Conservation (phyloP, 2,113 vertebrate genomes). For the Puntigrus tetrazona region DNA sequence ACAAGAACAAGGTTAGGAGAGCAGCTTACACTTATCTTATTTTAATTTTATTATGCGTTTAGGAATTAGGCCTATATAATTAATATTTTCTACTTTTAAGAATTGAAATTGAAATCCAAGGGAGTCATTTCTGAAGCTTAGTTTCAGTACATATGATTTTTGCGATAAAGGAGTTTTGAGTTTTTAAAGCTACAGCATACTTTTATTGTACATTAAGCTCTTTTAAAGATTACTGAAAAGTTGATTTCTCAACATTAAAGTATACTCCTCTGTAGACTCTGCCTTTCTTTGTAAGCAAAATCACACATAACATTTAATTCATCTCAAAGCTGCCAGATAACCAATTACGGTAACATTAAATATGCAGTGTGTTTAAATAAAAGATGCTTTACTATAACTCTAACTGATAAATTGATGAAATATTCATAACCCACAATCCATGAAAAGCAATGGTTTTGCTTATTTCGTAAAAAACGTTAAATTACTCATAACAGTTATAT, state of each 20-base stretch:
- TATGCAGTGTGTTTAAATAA: constrained; percentile 7
- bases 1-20: neutral
- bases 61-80: neutral
- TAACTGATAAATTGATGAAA: neutral
- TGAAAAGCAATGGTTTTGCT: neutral
- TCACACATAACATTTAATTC: neutral
- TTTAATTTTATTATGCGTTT: neutral
- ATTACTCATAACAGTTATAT: neutral
- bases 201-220: neutral
- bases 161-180: no score
- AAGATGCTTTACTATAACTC: neutral
- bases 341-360: neutral
- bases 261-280: neutral
- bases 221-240: neutral
- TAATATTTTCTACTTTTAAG: neutral
- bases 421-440: neutral
- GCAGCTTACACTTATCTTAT: neutral
- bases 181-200: no score
- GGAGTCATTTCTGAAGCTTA: neutral
- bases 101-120: neutral
- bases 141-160: neutral
- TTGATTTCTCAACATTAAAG: neutral
- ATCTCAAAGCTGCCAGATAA: neutral
- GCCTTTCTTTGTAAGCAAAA: neutral
- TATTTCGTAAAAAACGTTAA: neutral